Base-by-base conservation (phyloP, 2,888 invertebrate genomes). In the Rotaria sp. region DNA sequence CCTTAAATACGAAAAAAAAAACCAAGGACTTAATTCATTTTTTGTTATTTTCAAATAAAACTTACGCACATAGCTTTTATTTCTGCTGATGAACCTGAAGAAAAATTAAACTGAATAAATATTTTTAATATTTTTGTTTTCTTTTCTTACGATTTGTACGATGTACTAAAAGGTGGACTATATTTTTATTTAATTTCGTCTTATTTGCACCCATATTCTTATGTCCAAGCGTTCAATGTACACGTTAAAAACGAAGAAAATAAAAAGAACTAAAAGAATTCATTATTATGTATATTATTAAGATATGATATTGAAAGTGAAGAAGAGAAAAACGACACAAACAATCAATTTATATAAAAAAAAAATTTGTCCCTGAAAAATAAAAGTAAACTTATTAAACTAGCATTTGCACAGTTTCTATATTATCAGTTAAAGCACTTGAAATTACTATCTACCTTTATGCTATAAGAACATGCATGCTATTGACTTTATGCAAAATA, bases 11-110 rank as follows among this genome's bases (percentile, higher is more conserved):
- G n/a, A n/a, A n/a, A n/a, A n/a, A 38, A 3, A 8, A 2, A 67
- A 4, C 5, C 3, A 67, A 18, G 8, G 4, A 35, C 18, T 18
- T 35, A 3, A 67, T 7, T 35, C 5, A 67, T 67, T 30, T 35
- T 7, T 1, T 30, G 4, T 21, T 35, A 35, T 30, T 21, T 7
- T 67, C 11, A 18, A 15, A 18, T 15, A 18, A 67, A 38, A 67
- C 30, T 67, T 67, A 35, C 35, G 67, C 35, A 67, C 67, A 67
- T 67, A 21, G 67, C 67, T 67, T 67, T 67, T 67, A 67, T 67
- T 67, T 67, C 67, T 35, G 35, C 67, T 35, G 67, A 5, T 35
- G 67, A 30, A 8, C 67, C 67, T 67, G 30, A 30, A 30, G 30
- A 35, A 7, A 30, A 67, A 67, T 30, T 15, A 5, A 30, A 38